Conservation (phyloP, 1,140 invertebrate species). For the Aradophagus sp. region DNA sequence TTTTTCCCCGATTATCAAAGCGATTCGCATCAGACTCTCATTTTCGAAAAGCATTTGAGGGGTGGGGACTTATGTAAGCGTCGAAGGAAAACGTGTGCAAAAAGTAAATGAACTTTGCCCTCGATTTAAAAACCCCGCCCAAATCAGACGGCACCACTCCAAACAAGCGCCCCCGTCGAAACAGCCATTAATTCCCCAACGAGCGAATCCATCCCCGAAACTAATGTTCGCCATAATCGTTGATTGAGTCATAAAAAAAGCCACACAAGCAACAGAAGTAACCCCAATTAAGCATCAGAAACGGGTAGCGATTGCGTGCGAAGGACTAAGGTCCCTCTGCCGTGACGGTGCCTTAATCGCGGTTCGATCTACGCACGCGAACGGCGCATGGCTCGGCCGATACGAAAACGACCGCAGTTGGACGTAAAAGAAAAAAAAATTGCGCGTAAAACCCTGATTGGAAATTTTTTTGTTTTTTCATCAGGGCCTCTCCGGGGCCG, state of each 20-base stretch:
- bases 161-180: background rate
- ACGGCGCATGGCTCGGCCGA: conserved; percentile 23
- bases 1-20: too few relatives aligned
- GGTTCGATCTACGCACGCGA: conserved; percentile 45
- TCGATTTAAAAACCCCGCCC: background rate
- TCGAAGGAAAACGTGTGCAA: too few relatives aligned
- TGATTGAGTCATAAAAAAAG: conserved; percentile 36
- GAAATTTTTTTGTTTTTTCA: too few relatives aligned
- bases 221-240: conserved; percentile 13
- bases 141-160: background rate
- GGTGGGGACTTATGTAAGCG: too few relatives aligned
- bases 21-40: background rate
- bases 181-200: background rate
- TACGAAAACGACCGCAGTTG: too few relatives aligned
- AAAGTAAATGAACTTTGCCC: background rate
- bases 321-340: conserved; percentile 8
- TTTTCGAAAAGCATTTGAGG: too few relatives aligned
- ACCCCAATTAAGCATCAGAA: conserved; percentile 25
- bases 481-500: too few relatives aligned
- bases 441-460: too few relatives aligned
- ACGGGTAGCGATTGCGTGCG: conserved; percentile 15
- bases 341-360: conserved; percentile 41
- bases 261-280: conserved; percentile 21
- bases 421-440: too few relatives aligned
- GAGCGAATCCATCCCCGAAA: background rate